Evolutionary conservation across 2,113 vertebrate species (phyloP).

Genomic region (Malurus alboscapulatus): DNA sequence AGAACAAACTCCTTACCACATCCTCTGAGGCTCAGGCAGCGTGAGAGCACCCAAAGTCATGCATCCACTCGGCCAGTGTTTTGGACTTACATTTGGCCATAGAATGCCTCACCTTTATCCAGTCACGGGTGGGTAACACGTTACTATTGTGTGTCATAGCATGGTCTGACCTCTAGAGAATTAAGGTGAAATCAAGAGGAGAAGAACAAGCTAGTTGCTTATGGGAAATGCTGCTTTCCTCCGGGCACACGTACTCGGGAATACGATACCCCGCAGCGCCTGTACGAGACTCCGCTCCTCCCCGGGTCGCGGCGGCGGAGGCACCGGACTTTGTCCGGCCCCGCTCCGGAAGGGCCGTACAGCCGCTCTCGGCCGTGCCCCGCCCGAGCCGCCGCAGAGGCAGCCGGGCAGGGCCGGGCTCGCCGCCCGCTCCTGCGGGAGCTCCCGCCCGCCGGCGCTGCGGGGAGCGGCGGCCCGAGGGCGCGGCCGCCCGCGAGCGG

Average conservation of each 20-base stretch:
- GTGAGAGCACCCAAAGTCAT: rapidly evolving
- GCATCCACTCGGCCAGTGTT: rapidly evolving
- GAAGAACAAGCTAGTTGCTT: no score
- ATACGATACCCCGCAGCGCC: not conserved
- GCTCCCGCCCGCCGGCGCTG: not conserved
- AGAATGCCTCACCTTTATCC: not conserved
- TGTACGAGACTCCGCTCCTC: rapidly evolving
- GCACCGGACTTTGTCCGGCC: not conserved
- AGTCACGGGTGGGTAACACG: rapidly evolving
- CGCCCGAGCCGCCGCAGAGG: not conserved
- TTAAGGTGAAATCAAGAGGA: not conserved
- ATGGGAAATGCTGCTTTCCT: not conserved
- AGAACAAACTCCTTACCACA: not conserved
- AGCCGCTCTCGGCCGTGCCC: not conserved
- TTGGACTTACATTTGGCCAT: rapidly evolving
- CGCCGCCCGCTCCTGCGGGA: not conserved
- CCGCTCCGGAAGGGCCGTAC: no score
- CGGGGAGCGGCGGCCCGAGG: not conserved
- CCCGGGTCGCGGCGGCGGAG: not conserved
- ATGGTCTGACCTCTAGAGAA: not conserved
- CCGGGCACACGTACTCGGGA: rapidly evolving
- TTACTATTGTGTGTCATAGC: rapidly evolving
- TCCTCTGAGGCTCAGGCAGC: not conserved
- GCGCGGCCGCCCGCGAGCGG: not conserved
- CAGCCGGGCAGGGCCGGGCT: not conserved